Evolutionary conservation across 2,888 invertebrate genomes (phyloP), one percentile per base, ranked within the genome.

Genomic region (Norana najaformis): DNA sequence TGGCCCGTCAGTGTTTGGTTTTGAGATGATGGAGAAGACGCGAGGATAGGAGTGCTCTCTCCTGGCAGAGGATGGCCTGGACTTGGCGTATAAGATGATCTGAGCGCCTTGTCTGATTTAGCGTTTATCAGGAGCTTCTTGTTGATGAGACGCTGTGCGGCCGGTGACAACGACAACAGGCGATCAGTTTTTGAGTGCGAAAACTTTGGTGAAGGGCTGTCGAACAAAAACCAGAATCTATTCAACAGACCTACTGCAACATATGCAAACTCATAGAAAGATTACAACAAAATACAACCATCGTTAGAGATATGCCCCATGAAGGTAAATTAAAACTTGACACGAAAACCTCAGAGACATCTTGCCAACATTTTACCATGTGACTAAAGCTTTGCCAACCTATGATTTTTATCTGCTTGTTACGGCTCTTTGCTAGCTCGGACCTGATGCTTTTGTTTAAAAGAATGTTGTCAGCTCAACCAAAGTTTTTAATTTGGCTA

Each of bases 131-230:
- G 96, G 5, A 97, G 95, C 93, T 96, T 96, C 37, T 97, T 97
- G 13, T 97, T 97, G 11, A 98, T 98, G 69, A 99, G 95, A 92
- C 97, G 96, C 92, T 97, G 96, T 0, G 99, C 99, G 0, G 99
- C 99, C 0, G 99, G 99, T 0, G 99, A 99, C 97, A 99, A 97
- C 90, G 97, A 97, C 11, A 97, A 97, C 83, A 99, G 95, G 3
- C 98, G 96, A 92, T 98, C 98, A 37, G 97, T 96, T 53, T 85
- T 91, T 88, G 97, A 93, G 85, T 93, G 93, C 39, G 92, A 91
- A 90, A 94, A 93, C 89, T 92, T 93, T 34, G 93, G 93, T 11
- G 93, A 92, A 18, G 85, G 85, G 37, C 94, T 94, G 89, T 41
- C 83, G 88, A 38, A 35, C 23, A 47, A 18, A 88, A 39, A 88